phyloP scores from a whole-genome alignment of 2,888 invertebrate genomes.

The Ctena decussata region DNA sequence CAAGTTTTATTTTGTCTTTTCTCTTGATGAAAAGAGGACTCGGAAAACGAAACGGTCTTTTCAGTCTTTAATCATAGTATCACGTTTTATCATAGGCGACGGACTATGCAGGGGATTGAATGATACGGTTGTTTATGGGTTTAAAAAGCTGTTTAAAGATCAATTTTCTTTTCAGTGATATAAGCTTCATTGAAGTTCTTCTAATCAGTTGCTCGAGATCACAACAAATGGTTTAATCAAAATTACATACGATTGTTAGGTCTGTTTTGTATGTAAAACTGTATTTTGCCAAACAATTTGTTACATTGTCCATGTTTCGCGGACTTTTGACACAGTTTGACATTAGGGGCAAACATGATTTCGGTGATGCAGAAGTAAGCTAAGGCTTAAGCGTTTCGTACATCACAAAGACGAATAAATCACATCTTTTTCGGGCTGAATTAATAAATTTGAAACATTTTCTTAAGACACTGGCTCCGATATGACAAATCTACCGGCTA shows the following conservation, averaged over 20 bases:
- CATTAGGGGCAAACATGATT: background rate
- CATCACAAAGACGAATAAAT: background rate
- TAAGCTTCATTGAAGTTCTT: background rate
- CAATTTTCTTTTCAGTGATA: background rate
- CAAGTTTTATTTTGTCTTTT: too few relatives aligned
- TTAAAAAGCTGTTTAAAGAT: background rate
- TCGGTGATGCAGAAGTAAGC: background rate
- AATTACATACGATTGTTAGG: background rate
- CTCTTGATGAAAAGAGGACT: too few relatives aligned
- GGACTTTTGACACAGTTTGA: background rate
- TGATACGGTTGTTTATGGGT: background rate
- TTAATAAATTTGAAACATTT: background rate
- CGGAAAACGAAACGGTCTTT: too few relatives aligned
- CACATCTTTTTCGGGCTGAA: background rate
- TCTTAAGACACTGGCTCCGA: background rate
- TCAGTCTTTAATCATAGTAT: background rate
- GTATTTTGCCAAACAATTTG: background rate
- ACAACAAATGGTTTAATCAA: background rate
- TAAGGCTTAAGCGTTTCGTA: background rate
- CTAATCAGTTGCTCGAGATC: background rate
- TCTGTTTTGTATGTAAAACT: background rate
- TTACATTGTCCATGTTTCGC: background rate
- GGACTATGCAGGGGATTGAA: background rate
- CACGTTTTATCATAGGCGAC: background rate
- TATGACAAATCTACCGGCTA: background rate